Evolutionary conservation across 2,113 vertebrate genomes (phyloP), one percentile per base, ranked within the genome.

Genomic region (Coptodon rendalli): DNA sequence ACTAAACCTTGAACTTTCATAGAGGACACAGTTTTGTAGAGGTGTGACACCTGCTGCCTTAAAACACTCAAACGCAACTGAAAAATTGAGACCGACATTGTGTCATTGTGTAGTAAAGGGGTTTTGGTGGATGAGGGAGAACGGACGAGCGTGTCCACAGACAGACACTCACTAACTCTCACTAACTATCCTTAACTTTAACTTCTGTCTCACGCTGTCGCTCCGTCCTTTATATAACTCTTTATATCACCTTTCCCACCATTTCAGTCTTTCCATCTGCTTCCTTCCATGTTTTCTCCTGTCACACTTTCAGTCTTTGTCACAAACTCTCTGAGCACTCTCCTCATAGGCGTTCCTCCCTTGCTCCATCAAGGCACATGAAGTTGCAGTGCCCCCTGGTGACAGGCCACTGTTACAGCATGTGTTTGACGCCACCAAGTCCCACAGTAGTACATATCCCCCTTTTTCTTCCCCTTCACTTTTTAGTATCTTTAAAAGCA

Each of bases 331-430:
- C 56, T 66, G 53, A 54, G 4, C 66, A 52, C 53, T 81, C 52
- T 17, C 71, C 76, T 52, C 80, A 29, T 4, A 48, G 34, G 36
- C 24, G 5, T 63, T 43, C n/a, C 61, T 56, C 31, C 3, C 19
- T 8, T 11, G 45, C 57, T 87, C 45, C 8, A 2, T 3, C 59
- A 92, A 91, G 88, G 97, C 96, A 80, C 93, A 95, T 97, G 98
- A 97, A 97, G 97, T 98, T 98, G 97, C 93, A 98, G 97, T 98
- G 98, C 98, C 98, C 98, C 97, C 98, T 99, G 97, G 98, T 98
- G 99, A 95, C 93, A 92, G 86, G 48, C 0, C 3, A 4, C n/a
- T 9, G 2, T 82, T 27, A 91, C 86, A 84, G 17, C 91, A 85
- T 13, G 10, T 14, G 45, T 34, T 29, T 34, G 40, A 52, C 27